Base-by-base conservation (phyloP, 2,113 vertebrate species). In the Lota lota region DNA sequence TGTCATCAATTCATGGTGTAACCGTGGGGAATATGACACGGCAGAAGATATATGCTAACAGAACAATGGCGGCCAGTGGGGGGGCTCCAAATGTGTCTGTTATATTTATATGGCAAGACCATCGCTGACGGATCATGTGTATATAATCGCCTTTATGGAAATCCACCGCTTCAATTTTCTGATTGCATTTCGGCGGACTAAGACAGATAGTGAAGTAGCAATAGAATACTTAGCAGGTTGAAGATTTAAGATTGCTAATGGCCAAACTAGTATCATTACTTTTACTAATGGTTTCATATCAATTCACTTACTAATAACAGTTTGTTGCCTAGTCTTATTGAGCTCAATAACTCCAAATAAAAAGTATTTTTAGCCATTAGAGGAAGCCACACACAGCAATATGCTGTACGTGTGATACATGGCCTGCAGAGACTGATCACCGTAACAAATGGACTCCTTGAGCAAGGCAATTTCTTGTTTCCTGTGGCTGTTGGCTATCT, bases 401-500 rank as follows among this genome's bases (percentile, higher is more conserved):
- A 51, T 67, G 70, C 51, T 72, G 79, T 69, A 81, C 85, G 75
- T 64, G 57, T 7, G 47, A 71, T 40, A 56, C 40, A 56, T 56
- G 68, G 28, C 6, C 69, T 66, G 61, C 57, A 56, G 64, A 79
- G 75, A 63, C 66, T 74, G 66, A 79, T 78, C 78, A 78, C 61
- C 66, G 68, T 78, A 75, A 83, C 61, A 78, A 78, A 83, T 72
- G 67, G 63, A 70, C 58, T 81, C 72, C 72, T 68, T 60, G 61
- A 83, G 76, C 51, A 72, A 75, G 73, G 60, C 77, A 61, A 76
- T 86, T 73, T 81, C 72, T 65, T 68, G 53, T 83, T 84, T 80
- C 66, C 73, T 76, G 14, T 66, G 64, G 64, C 69, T 74, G 74
- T 4, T 57, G 73, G 78, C 12, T 69, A 78, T 78, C 77, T 69